phyloP scores from a whole-genome alignment of 2,113 vertebrate species.

The Vireo altiloquus region DNA sequence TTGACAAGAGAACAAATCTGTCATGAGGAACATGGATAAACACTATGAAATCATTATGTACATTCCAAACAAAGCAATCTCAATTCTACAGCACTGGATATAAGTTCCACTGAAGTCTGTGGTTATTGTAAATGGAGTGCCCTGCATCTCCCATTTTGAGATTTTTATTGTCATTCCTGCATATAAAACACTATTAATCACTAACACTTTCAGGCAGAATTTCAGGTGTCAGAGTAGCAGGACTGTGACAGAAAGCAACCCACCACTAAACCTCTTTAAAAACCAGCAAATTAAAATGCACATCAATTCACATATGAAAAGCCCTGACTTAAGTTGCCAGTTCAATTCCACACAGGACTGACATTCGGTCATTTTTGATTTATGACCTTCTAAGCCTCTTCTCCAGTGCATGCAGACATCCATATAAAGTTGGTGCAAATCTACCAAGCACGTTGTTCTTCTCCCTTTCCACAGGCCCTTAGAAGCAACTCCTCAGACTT shows the following conservation, averaged over 20 bases:
- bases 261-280: not conserved
- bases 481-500: not conserved
- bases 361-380: not conserved
- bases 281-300: not conserved
- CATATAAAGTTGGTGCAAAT: not conserved
- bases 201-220: not conserved
- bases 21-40: constrained; percentile 30
- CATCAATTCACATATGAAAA: not conserved
- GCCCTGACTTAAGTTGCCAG: not conserved
- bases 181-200: not conserved
- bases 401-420: not conserved
- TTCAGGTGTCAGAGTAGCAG: not conserved
- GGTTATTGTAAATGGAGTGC: not conserved
- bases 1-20: constrained; percentile 6
- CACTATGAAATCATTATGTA: not conserved
- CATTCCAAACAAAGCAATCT: constrained; percentile 5
- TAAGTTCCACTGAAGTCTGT: not conserved
- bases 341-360: not conserved
- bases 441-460: rapidly evolving
- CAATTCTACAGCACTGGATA: not conserved
- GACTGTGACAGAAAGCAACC: not conserved
- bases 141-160: not conserved
- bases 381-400: not conserved
- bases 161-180: not conserved
- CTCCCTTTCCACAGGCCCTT: not conserved